Base-by-base conservation (phyloP, 2,113 vertebrate species). In the Peromyscus leucopus region DNA sequence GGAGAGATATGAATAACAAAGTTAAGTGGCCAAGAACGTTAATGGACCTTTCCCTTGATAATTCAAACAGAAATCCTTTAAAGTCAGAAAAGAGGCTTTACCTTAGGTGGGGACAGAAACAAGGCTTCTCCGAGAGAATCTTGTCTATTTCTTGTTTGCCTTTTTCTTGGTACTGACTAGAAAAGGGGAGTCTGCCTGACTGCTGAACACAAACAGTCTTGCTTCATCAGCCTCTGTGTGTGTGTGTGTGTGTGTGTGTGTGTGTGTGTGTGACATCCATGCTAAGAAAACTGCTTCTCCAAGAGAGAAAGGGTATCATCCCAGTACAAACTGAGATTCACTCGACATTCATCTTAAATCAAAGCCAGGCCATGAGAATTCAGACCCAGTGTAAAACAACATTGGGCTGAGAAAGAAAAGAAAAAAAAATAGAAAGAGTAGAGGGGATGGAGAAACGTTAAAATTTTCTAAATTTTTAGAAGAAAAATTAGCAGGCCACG, bases 291-390 rank as follows among this genome's bases (percentile, higher is more conserved):
- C 67, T 7, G 92, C 90, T 90, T 94, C 94, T 92, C 75, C 93
- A 72, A 72, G 31, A 67, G 57, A 97, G 94, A 96, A 24, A 63
- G 0, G 95, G 0, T 74, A 31, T 22, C 57, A n/a, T 57, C 67
- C 28, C 39, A 33, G 55, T 10, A 71, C 33, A 63, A 33, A 63
- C 31, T 36, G 3, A 31, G 33, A 89, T 89, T 93, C 89, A 79
- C 75, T 42, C 42, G 93, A 79, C 95, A 90, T n/a, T 90, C 79
- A 88, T 93, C 82, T 83, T 82, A 78, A 79, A 85, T 90, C 75
- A 92, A 92, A 96, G 84, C 61, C 39, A 55, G 94, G 95, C 93
- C 87, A 63, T 48, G 46, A 69, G 85, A 80, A 96, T 89, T 71
- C 61, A 89, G 28, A 84, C 91, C 42, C 2, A 11, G n/a, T 51